phyloP scores from a whole-genome alignment of 2,888 invertebrate genomes.

The Drymonia ruficornis region DNA sequence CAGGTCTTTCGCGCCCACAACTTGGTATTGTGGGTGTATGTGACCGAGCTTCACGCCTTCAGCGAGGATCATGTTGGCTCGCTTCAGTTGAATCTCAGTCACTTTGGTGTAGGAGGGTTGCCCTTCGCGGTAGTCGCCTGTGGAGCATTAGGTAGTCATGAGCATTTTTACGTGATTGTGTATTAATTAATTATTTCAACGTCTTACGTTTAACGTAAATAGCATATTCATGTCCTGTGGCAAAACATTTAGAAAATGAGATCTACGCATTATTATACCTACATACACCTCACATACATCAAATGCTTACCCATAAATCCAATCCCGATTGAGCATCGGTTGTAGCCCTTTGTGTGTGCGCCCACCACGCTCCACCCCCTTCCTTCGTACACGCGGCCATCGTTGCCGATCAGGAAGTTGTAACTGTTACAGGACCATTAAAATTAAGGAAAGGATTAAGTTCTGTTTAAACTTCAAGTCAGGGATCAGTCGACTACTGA shows the following conservation, averaged over 20 bases:
- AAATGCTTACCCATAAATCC: slow-evolving; percentile 65
- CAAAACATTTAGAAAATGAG: no score
- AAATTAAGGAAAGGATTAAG: not conserved
- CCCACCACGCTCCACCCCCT: slow-evolving; percentile 85
- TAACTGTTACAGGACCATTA: slow-evolving; percentile 56
- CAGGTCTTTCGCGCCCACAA: slow-evolving; percentile 61
- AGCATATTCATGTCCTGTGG: no score
- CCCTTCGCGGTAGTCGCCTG: slow-evolving; percentile 74
- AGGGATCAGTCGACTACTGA: no score
- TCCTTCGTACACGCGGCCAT: slow-evolving; percentile 85
- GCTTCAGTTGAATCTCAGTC: slow-evolving; percentile 52
- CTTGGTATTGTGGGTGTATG: slow-evolving; percentile 53
- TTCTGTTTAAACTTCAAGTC: no score
- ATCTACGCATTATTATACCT: no score
- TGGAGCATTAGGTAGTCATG: slow-evolving; percentile 9
- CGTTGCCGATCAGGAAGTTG: slow-evolving; percentile 86
- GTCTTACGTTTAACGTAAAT: no score
- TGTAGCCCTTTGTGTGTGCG: slow-evolving; percentile 76
- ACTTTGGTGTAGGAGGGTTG: slow-evolving; percentile 45
- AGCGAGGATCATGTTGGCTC: slow-evolving; percentile 53
- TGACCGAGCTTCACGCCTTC: slow-evolving; percentile 56
- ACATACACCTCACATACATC: no score
- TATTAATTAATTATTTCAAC: no score
- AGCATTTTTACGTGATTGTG: not conserved
- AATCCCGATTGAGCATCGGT: slow-evolving; percentile 66